Evolutionary conservation across 2,113 vertebrate species (phyloP).

Genomic region (Podarcis raffonei): DNA sequence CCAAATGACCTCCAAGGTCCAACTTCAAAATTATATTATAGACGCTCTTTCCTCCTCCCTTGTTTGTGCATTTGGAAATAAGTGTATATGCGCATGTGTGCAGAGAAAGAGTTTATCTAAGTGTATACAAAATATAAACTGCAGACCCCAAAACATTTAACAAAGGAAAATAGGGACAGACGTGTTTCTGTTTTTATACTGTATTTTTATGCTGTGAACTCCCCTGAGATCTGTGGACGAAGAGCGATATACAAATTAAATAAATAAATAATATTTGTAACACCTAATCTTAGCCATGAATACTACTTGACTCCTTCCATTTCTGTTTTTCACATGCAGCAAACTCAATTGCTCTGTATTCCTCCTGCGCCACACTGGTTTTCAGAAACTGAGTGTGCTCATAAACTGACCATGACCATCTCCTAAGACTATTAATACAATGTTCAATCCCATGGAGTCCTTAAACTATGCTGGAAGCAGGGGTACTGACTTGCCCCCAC

Average conservation of each 20-base stretch:
- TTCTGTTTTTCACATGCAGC: background rate
- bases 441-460: background rate
- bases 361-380: background rate
- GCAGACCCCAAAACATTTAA: background rate
- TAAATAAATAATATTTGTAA: background rate
- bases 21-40: background rate
- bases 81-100: no score
- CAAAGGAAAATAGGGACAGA: background rate
- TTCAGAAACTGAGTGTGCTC: background rate
- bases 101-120: no score
- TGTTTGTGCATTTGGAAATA: no score
- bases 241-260: no score
- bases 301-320: no score
- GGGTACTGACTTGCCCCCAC: no score
- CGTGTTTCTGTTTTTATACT: no score
- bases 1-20: background rate
- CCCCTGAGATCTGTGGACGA: no score
- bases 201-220: no score
- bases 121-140: background rate
- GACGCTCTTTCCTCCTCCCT: background rate
- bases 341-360: background rate
- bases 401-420: background rate
- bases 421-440: background rate
- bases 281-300: background rate
- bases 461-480: background rate